Conservation (phyloP, 2,113 vertebrate species). For the Tachycineta bicolor region DNA sequence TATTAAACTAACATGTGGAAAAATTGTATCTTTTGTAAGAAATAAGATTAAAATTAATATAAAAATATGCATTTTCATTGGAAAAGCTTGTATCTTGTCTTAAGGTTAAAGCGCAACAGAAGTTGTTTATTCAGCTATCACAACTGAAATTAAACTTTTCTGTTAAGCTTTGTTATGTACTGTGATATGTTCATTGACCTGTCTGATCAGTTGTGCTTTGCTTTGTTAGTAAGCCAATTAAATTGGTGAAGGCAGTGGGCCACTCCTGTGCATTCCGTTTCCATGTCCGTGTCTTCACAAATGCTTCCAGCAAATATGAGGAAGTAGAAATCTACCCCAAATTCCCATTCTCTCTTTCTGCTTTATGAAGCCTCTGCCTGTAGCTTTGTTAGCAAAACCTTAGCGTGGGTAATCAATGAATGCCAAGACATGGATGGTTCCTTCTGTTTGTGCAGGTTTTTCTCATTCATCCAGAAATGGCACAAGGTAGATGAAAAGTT, state of each 20-base stretch:
- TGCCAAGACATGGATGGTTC: not conserved
- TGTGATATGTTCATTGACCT: not conserved
- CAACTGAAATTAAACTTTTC: not conserved
- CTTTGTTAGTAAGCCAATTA: not conserved
- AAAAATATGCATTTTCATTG: not conserved
- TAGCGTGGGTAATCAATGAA: fast-evolving
- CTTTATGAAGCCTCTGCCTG: not conserved
- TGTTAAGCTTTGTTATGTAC: not conserved
- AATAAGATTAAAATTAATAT: not conserved
- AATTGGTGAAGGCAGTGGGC: not conserved
- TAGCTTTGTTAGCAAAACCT: not conserved
- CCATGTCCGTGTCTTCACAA: not conserved
- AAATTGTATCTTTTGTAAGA: not conserved
- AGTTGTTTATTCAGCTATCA: not conserved
- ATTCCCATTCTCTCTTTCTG: not conserved
- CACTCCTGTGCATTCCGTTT: not conserved
- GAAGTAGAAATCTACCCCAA: not conserved
- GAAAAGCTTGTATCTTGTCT: not conserved
- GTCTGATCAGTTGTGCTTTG: not conserved
- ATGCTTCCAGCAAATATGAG: not conserved
- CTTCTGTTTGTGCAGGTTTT: not conserved
- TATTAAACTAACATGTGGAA: not conserved
- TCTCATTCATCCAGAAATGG: not conserved
- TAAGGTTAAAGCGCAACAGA: not conserved
- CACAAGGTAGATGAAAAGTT: no score